These are phyloP conservation scores for Antheraea pernyi DNA, from an alignment of 1,140 invertebrate species.

Conservation along the genomic window DNA sequence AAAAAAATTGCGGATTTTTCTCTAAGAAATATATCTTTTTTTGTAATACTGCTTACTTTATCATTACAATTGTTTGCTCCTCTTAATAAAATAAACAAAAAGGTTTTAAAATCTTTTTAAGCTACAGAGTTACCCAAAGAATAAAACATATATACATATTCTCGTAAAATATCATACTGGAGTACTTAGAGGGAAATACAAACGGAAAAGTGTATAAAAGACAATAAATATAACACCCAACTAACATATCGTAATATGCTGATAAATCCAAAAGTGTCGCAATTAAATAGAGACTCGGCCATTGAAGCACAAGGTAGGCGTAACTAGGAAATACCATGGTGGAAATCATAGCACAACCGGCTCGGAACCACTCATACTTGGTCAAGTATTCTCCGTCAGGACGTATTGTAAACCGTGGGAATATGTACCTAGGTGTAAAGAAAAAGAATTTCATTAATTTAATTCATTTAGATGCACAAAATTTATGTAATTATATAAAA, in stretches of 20 bases:
- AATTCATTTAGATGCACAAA: too few relatives aligned
- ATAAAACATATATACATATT: too few relatives aligned
- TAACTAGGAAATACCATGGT: slow-evolving; percentile 53
- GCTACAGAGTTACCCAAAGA: too few relatives aligned
- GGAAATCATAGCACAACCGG: slow-evolving; percentile 42
- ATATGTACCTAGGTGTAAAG: slow-evolving; percentile 43
- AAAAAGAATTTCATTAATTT: background rate
- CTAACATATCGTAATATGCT: slow-evolving; percentile 55
- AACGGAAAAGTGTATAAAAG: background rate
- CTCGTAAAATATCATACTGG: too few relatives aligned
- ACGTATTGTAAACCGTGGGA: slow-evolving; percentile 58
- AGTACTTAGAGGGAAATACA: background rate
- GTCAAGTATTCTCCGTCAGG: slow-evolving; percentile 48
- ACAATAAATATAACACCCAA: slow-evolving; percentile 13
- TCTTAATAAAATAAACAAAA: too few relatives aligned
- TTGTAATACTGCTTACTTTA: too few relatives aligned
- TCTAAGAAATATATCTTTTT: too few relatives aligned
- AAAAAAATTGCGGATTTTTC: too few relatives aligned
- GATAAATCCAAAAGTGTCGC: slow-evolving; percentile 37
- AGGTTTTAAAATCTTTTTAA: too few relatives aligned
- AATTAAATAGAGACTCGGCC: slow-evolving; percentile 35
- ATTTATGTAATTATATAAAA: too few relatives aligned
- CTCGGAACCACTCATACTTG: slow-evolving; percentile 51
- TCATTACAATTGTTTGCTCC: too few relatives aligned
- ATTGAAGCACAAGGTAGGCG: slow-evolving; percentile 51